Percentiles rank a stretch among this genome's conserved stretches.
Evolutionary conservation across 37 sponge, comb jelly and placozoan genomes (phyloP).

Genomic region (Beroe ovata): DNA sequence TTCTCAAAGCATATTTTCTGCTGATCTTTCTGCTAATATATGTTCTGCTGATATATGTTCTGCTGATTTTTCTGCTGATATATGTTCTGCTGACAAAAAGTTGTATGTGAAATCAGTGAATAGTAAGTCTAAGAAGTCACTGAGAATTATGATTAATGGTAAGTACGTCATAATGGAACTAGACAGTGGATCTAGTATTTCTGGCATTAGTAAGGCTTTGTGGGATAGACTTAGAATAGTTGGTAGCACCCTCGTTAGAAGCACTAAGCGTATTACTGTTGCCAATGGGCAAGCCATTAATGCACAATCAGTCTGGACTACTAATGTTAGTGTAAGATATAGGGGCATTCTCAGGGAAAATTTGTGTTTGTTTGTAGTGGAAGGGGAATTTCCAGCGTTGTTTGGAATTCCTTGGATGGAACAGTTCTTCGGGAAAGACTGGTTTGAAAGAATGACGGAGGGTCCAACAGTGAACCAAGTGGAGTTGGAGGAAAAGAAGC

Average conservation of each 20-base stretch:
- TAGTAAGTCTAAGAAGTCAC: background rate
- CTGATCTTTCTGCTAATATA: background rate
- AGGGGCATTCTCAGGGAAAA: constrained; percentile 17
- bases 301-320: background rate
- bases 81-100: background rate
- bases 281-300: background rate
- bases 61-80: background rate
- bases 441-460: background rate
- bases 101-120: background rate
- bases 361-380: constrained; percentile 19
- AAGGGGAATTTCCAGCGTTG: background rate
- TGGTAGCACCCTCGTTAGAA: background rate
- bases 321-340: background rate
- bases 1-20: background rate
- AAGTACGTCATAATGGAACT: background rate
- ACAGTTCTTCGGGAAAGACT: constrained; percentile 3
- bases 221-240: background rate
- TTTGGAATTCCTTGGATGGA: background rate
- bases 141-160: constrained; percentile 20
- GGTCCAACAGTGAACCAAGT: background rate
- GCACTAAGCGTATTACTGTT: constrained; percentile 3
- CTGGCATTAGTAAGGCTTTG: constrained; percentile 1
- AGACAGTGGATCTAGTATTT: constrained; percentile 7
- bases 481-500: background rate
- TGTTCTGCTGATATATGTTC: background rate